A percentile compares a stretch with the other conserved stretches of the same genome.
Conservation (phyloP, 2,888 invertebrate species). For the Eilema depressum region DNA sequence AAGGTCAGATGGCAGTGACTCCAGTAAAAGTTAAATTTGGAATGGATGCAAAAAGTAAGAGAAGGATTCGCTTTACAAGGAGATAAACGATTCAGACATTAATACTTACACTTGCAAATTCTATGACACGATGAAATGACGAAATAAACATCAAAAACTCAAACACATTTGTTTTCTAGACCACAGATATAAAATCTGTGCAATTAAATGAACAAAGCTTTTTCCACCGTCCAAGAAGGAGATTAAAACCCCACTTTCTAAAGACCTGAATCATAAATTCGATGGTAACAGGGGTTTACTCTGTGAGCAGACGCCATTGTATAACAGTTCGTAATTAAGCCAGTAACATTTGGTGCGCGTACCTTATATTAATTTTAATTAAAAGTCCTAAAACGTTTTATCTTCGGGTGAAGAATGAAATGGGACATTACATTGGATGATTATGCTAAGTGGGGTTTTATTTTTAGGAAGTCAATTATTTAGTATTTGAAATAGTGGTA, state of each 20-base stretch:
- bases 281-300: constrained; percentile 55
- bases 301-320: constrained; percentile 43
- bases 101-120: background rate
- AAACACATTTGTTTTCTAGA: constrained; percentile 1
- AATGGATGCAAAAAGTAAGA: too few relatives aligned
- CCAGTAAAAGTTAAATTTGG: too few relatives aligned
- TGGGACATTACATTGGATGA: constrained; percentile 29
- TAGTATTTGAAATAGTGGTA: constrained; percentile 14
- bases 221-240: background rate
- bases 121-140: background rate
- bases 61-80: background rate
- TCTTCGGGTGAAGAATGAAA: constrained; percentile 45
- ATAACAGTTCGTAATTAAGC: constrained; percentile 53
- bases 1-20: too few relatives aligned
- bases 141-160: background rate
- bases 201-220: constrained; percentile 3
- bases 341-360: constrained; percentile 52
- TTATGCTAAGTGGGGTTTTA: constrained; percentile 28
- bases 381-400: constrained; percentile 49
- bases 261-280: constrained; percentile 54
- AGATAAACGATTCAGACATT: background rate
- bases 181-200: background rate
- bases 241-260: constrained; percentile 44
- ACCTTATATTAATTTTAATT: constrained; percentile 52
- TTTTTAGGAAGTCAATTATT: constrained; percentile 43